Base-by-base conservation (phyloP, 1,140 invertebrate genomes). In the Bursaphelenchus mucronatus region DNA sequence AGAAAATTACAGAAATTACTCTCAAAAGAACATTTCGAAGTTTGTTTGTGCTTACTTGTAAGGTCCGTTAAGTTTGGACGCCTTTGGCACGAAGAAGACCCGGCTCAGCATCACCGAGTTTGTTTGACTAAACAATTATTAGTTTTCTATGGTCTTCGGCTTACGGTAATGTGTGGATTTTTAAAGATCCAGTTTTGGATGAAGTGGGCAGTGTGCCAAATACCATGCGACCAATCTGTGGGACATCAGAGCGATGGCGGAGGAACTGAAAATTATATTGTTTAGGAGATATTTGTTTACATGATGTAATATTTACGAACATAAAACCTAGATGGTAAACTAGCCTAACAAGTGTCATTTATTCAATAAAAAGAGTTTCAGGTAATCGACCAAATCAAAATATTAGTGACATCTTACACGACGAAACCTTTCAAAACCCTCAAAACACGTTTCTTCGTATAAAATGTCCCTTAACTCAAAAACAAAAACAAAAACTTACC, bases 51-150 rank as follows among this genome's bases (percentile, higher is more conserved):
- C 30, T 49, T 13, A 61, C 44, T 61, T 58, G 63, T 47, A 63
- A 46, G 13, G 68, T 41, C 68, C 45, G 9, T 50, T 51, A 46
- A 59, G 56, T 46, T 70, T 69, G 9, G 21, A 46, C 17, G 41
- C n/a, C 50, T 70, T 65, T 45, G 68, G 70, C 10, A 66, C 61
- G 39, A 53, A 53, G 43, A 70, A 70, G 8, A 70, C 45, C 10
- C 69, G 66, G 21, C 68, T 72, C 10, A 70, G 13, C 61, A 70
- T 62, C 43, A 70, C 11, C 39, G 54, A 73, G 43, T 70, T 64
- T 13, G 41, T 51, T 50, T 72, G 44, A 21, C 68, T 69, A 30
- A 68, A 69, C 45, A 43, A 66, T 8, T 4, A 19, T 44, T 17
- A 64, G 46, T n/a, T 40, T 40, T 64, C 15, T 11, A 41, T 40